A percentile compares a stretch with the other conserved stretches of the same genome.
Evolutionary conservation across 2,888 invertebrate species (phyloP).

Genomic region (Drosophila ezoana): DNA sequence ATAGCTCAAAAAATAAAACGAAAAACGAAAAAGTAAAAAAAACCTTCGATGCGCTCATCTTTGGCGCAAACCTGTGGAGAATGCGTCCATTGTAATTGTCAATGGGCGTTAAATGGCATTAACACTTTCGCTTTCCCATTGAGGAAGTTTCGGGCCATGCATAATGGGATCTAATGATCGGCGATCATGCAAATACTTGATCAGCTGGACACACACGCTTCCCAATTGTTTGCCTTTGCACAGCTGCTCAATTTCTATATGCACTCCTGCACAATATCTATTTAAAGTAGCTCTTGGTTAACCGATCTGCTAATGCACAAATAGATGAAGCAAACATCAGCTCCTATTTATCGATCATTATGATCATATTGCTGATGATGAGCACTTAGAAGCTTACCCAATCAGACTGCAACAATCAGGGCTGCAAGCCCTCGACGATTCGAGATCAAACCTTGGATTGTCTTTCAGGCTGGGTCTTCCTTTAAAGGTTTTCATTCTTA

Average conservation of each 20-base stretch:
- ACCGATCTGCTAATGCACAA: neutral
- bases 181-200: conserved; percentile 20
- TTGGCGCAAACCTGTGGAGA: conserved; percentile 13
- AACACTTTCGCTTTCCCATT: conserved; percentile 69
- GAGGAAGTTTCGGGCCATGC: neutral
- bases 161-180: conserved; percentile 29
- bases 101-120: conserved; percentile 64
- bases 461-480: too few relatives aligned
- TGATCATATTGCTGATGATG: too few relatives aligned
- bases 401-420: neutral
- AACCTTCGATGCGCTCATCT: conserved; percentile 18
- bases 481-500: too few relatives aligned
- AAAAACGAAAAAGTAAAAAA: neutral
- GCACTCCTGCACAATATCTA: conserved; percentile 17
- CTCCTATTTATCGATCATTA: neutral
- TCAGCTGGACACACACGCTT: conserved; percentile 20
- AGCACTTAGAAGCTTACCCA: neutral
- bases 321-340: conserved; percentile 6
- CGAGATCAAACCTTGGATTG: too few relatives aligned
- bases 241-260: conserved; percentile 7
- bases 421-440: too few relatives aligned
- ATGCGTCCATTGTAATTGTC: conserved; percentile 41
- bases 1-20: neutral
- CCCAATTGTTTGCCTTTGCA: conserved; percentile 12
- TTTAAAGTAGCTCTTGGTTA: conserved; percentile 16